Evolutionary conservation across 2,113 vertebrate genomes (phyloP), one percentile per base, ranked within the genome.

Genomic region (Rhinogobius similis): DNA sequence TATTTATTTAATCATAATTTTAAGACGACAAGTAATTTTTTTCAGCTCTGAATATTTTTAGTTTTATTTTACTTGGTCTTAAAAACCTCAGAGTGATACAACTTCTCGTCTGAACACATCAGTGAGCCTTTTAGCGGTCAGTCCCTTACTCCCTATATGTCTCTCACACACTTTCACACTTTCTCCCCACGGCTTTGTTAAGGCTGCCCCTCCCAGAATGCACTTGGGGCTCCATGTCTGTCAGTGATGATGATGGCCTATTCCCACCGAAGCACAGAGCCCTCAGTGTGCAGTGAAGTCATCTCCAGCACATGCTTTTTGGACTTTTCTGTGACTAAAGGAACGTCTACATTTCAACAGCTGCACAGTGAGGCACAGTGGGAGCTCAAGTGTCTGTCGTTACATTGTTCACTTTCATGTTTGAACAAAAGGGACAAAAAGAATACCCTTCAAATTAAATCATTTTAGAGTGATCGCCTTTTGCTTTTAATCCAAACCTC

Each of bases 201-300:
- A 5, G n/a, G 53, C 67, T n/a, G 44, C 62, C 66, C 64, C 27
- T 75, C 74, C 46, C 62, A 29, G 24, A 16, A 24, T 62, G 53
- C 67, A 32, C 29, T 68, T 56, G 71, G 62, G 65, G 27, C 58
- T 61, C 26, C 77, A 55, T 71, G 58, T 66, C 21, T 82, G 75
- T 68, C 41, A 58, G 63, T 62, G 29, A 70, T 86, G 63, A 63
- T 73, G 63, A 63, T 73, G 23, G 59, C 16, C 65, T 68, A 65
- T 76, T 81, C 77, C 69, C 78, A 65, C 48, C 66, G 71, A 78
- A 78, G 62, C 72, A 46, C 23, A 52, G 26, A 46, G 13, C 18
- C 0, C 63, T 14, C 53, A 69, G 67, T 50, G 21, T 62, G 16
- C 69, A 55, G 75, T 87, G 67, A 88, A 85, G 75, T 79, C 72